Evolutionary conservation across 2,113 vertebrate species (phyloP).

Genomic region (Brachypodius melanocephalos): DNA sequence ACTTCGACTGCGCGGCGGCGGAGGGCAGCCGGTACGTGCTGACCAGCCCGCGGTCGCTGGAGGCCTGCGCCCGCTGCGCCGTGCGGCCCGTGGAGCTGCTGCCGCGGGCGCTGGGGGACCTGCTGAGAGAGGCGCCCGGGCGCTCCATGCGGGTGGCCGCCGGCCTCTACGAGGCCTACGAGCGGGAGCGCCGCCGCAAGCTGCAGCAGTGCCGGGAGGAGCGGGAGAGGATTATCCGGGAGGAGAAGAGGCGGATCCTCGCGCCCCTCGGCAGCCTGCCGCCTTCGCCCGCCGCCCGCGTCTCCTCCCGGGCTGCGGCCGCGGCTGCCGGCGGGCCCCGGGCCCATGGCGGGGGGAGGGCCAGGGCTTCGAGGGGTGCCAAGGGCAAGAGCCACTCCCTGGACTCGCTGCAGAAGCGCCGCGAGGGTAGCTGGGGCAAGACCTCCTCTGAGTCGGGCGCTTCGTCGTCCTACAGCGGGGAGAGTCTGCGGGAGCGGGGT

Average conservation of each 20-base stretch:
- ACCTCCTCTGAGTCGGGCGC: constrained; percentile 91
- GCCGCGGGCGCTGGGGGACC: constrained; percentile 82
- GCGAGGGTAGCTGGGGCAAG: constrained; percentile 81
- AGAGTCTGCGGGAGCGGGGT: constrained; percentile 79
- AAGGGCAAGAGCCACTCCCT: constrained; percentile 85
- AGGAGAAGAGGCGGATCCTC: constrained; percentile 88
- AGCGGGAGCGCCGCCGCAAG: constrained; percentile 86
- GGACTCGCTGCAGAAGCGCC: constrained; percentile 87
- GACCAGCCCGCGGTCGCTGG: constrained; percentile 93
- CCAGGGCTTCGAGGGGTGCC: not conserved
- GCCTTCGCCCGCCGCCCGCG: constrained; percentile 63
- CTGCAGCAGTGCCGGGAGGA: constrained; percentile 91
- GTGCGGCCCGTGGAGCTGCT: constrained; percentile 95
- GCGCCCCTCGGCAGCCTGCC: constrained; percentile 73
- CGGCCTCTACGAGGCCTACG: constrained; percentile 90
- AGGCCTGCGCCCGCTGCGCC: constrained; percentile 93
- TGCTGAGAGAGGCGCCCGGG: constrained; percentile 88
- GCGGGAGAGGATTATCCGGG: constrained; percentile 88
- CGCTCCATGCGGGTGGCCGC: constrained; percentile 91
- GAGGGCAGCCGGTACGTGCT: constrained; percentile 97
- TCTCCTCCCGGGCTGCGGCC: not conserved
- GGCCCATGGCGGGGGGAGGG: not conserved
- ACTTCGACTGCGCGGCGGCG: constrained; percentile 89
- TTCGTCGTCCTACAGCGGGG: constrained; percentile 90
- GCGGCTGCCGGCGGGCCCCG: constrained; percentile 19